Conservation (phyloP, 2,888 invertebrate genomes). For the Athalia cordata region DNA sequence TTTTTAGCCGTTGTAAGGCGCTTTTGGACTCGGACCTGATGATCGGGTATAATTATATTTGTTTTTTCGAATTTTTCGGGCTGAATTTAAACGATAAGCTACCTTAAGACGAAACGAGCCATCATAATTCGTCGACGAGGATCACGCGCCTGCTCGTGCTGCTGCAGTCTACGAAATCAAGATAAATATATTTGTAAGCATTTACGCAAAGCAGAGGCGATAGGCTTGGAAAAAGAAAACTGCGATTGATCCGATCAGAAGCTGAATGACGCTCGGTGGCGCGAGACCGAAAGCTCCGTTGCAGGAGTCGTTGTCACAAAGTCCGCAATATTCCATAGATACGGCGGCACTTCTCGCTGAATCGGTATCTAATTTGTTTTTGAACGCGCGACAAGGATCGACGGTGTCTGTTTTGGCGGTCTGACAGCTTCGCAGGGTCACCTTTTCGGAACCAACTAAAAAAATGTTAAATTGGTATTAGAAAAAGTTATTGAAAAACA, state of each 20-base stretch:
- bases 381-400: slow-evolving; percentile 61
- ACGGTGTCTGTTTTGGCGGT: slow-evolving; percentile 60
- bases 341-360: background rate
- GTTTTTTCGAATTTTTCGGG: too few species aligned
- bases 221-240: slow-evolving; percentile 26
- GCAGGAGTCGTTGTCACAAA: slow-evolving; percentile 63
- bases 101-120: slow-evolving; percentile 8
- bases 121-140: slow-evolving; percentile 18
- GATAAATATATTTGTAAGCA: slow-evolving; percentile 3
- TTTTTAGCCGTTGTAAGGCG: slow-evolving; percentile 1
- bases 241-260: slow-evolving; percentile 3
- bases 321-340: slow-evolving; percentile 56
- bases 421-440: slow-evolving; percentile 63
- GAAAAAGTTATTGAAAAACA: background rate
- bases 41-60: background rate
- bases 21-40: slow-evolving; percentile 29
- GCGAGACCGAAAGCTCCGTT: slow-evolving; percentile 57
- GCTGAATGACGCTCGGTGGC: slow-evolving; percentile 22
- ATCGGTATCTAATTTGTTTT: slow-evolving; percentile 46
- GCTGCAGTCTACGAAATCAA: slow-evolving; percentile 34
- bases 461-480: background rate
- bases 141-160: slow-evolving; percentile 21
- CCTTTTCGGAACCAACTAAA: slow-evolving; percentile 54
- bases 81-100: background rate
- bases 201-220: slow-evolving; percentile 32